A percentile compares a stretch with the other conserved stretches of the same genome.
Conservation (phyloP, 2,888 invertebrate species). For the Lithodes maja region DNA sequence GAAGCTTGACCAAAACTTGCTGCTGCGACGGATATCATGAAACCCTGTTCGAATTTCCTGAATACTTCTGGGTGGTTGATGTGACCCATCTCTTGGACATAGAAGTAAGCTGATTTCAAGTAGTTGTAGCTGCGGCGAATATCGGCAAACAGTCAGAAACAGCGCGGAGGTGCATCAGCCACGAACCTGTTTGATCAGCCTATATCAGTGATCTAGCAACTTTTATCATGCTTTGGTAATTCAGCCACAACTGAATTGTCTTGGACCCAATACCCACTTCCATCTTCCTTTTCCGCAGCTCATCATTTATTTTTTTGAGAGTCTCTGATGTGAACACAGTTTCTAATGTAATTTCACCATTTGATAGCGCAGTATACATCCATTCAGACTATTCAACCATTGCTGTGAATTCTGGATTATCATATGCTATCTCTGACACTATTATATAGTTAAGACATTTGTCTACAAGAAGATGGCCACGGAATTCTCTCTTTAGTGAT, state of each 20-base stretch:
- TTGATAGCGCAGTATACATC: neutral
- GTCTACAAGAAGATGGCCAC: conserved; percentile 33
- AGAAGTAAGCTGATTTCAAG: conserved; percentile 25
- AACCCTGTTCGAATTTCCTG: conserved; percentile 1
- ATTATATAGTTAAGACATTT: neutral
- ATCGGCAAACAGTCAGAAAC: neutral
- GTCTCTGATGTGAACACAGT: neutral
- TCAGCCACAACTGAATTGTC: conserved; percentile 18
- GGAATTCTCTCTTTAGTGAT: conserved; percentile 46
- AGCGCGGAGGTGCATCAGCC: conserved; percentile 26
- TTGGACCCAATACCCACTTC: neutral
- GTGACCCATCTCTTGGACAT: conserved; percentile 21
- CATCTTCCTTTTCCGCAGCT: conserved; percentile 10
- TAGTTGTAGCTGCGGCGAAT: conserved; percentile 23
- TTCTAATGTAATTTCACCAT: neutral
- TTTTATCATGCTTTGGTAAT: conserved; percentile 17
- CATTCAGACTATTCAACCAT: neutral
- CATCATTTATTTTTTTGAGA: neutral
- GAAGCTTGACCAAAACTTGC: neutral
- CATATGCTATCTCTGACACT: neutral
- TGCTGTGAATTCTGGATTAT: neutral
- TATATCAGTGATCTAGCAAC: conserved; percentile 22
- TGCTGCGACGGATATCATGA: conserved; percentile 23
- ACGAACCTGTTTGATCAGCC: conserved; percentile 13
- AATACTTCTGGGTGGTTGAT: conserved; percentile 17